Base-by-base conservation (phyloP, 2,888 invertebrate species). In the Schizaphis graminum region DNA sequence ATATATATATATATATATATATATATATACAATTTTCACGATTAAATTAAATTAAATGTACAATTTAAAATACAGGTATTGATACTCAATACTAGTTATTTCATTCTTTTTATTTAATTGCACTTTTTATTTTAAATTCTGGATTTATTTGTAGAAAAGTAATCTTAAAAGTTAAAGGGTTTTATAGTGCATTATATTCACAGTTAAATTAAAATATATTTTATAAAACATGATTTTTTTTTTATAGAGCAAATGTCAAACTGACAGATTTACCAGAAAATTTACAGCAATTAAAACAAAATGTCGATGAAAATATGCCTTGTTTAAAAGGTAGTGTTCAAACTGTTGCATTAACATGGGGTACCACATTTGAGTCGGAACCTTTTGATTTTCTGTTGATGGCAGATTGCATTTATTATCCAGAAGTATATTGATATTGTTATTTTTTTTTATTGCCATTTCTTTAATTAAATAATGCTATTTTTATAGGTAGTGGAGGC, bases 331-430 rank as follows among this genome's bases (percentile, higher is more conserved):
- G 95, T 28, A 94, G 92, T 90, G 95, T 94, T 16, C 67, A 88
- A 84, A 95, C 95, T 47, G 93, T 94, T 67, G 95, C 95, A 26
- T 94, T 95, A n/a, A 95, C 94, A 53, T 95, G 95, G 95, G 95
- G 95, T 47, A 53, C 94, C 11, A 93, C 92, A 26, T 57, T 92
- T n/a, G 93, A 94, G 47, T 94, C 93, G n/a, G 77, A 94, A 44
- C 93, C 94, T 49, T 95, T 95, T 92, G 96, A 97, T 95, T 96
- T 35, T 95, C 96, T 97, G 95, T 95, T 97, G 91, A 95, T 97
- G 95, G 96, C 97, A 77, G 77, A 77, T 35, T 77, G 77, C 96
- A 96, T 97, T 95, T 97, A 97, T 95, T 97, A 97, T 96, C 96
- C 96, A 95, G 96, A 97, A 96, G 97, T 97, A 96, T 88, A 96